A percentile compares a stretch with the other conserved stretches of the same genome.
phyloP scores from a whole-genome alignment of 2,888 invertebrate genomes.

The Saturnia japonica region DNA sequence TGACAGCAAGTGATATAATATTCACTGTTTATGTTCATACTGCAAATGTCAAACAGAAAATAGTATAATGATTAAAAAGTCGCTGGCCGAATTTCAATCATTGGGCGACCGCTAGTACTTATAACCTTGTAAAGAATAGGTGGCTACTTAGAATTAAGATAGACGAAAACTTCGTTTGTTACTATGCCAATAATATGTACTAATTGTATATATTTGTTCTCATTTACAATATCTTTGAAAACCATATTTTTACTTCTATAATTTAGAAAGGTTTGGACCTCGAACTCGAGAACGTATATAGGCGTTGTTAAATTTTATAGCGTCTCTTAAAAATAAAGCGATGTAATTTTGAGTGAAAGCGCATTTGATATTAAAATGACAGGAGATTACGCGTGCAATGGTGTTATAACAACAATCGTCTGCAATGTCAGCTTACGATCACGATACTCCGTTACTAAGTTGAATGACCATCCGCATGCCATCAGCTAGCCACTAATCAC shows the following conservation, averaged over 20 bases:
- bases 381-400: slow-evolving; percentile 1
- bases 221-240: not conserved
- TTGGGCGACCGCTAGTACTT: too few species aligned
- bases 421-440: slow-evolving; percentile 28
- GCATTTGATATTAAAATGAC: slow-evolving; percentile 1
- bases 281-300: not conserved
- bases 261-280: not conserved
- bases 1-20: too few species aligned
- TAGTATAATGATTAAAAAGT: too few species aligned
- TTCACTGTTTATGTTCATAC: too few species aligned
- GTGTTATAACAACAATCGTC: slow-evolving; percentile 6
- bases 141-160: too few species aligned
- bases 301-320: not conserved
- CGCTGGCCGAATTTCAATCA: too few species aligned
- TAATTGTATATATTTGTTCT: not conserved
- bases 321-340: not conserved
- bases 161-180: too few species aligned
- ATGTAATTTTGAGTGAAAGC: not conserved
- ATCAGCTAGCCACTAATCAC: slow-evolving; percentile 30
- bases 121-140: too few species aligned
- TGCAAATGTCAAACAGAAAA: too few species aligned
- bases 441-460: slow-evolving; percentile 46
- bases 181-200: too few species aligned
- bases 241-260: not conserved
- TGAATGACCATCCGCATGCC: slow-evolving; percentile 49